Evolutionary conservation across 2,797 vertebrate species (phyloP).

Genomic region (Gouania willdenowi): DNA sequence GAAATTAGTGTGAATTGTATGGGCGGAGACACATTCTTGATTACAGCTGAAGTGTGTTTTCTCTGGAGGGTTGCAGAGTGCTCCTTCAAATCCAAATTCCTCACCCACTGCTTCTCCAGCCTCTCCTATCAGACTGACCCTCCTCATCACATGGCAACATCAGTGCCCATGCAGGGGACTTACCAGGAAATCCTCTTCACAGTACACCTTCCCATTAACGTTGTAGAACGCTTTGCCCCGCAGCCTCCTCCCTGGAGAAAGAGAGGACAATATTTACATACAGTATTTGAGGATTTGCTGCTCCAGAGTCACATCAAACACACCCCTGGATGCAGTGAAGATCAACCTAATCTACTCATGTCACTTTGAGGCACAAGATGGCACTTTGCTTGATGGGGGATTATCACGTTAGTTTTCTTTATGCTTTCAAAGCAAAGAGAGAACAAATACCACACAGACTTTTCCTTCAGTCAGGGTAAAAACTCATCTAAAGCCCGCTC

Average conservation of each 20-base stretch:
- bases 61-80: constrained; percentile 50
- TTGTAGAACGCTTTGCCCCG: constrained; percentile 98
- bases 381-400: neutral
- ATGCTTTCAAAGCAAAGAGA: no score
- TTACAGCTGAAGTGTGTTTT: constrained; percentile 45
- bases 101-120: constrained; percentile 2
- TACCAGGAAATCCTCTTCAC: constrained; percentile 98
- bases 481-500: no score
- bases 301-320: no score
- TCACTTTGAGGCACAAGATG: neutral
- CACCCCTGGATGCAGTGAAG: no score
- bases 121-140: neutral
- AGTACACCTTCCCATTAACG: constrained; percentile 96
- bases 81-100: constrained; percentile 19
- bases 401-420: no score
- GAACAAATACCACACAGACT: no score
- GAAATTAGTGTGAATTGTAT: constrained; percentile 52
- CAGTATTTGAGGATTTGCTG: no score
- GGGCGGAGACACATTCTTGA: constrained; percentile 47
- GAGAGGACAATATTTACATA: no score
- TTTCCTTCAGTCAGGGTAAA: no score
- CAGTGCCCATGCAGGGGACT: constrained; percentile 48
- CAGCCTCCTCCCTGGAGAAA: constrained; percentile 85
- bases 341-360: no score
- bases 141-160: neutral